Evolutionary conservation across 2,113 vertebrate genomes (phyloP).

Genomic region (Grantiella picta): DNA sequence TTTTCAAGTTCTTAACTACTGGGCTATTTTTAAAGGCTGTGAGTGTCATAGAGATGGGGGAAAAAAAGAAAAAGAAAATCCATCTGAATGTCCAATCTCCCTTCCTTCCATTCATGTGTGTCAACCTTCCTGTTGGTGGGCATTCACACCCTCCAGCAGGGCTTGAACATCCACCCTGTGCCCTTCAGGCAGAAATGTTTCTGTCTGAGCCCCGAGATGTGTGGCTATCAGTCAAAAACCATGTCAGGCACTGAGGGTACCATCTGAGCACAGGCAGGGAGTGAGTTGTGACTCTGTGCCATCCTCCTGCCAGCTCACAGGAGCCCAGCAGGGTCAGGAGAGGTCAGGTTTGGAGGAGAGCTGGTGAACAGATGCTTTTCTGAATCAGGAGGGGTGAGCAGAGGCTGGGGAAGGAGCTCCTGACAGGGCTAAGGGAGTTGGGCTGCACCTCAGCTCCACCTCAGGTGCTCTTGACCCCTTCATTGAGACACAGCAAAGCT

Average conservation of each 20-base stretch:
- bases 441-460: rapidly evolving
- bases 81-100: not conserved
- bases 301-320: not conserved
- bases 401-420: not conserved
- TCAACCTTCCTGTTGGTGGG: not conserved
- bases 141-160: rapidly evolving
- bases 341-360: not conserved
- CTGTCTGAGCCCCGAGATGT: not conserved
- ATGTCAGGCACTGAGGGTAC: not conserved
- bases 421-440: not conserved
- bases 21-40: not conserved
- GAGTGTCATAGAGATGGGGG: not conserved
- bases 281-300: rapidly evolving
- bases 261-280: not conserved
- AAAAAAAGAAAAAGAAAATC: rapidly evolving
- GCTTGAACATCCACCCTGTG: not conserved
- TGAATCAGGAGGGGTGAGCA: not conserved
- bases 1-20: not conserved
- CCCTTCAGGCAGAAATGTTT: not conserved
- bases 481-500: rapidly evolving
- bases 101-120: not conserved
- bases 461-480: not conserved
- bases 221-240: not conserved
- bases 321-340: not conserved
- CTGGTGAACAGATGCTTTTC: not conserved